phyloP scores from a whole-genome alignment of 2,888 invertebrate species.

The Drosophila prolongata region DNA sequence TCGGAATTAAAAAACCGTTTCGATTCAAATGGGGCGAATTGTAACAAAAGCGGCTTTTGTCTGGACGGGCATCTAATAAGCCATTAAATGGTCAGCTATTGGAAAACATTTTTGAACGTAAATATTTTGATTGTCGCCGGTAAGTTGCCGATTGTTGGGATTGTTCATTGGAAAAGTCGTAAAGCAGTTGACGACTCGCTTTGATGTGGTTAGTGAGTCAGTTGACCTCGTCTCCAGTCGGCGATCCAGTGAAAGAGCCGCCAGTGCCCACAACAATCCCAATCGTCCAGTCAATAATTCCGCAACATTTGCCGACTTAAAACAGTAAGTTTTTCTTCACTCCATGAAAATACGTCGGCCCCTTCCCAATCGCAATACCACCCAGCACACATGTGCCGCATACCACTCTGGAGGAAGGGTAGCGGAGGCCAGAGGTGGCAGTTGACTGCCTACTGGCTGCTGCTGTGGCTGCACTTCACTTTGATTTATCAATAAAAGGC shows the following conservation, averaged over 20 bases:
- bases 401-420: conserved; percentile 7
- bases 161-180: conserved; percentile 56
- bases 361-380: background rate
- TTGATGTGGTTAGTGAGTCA: conserved; percentile 60
- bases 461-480: conserved; percentile 60
- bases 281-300: conserved; percentile 6
- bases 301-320: conserved; percentile 12
- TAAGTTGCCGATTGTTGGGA: conserved; percentile 21
- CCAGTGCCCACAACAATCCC: background rate
- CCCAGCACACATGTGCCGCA: conserved; percentile 48
- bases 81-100: conserved; percentile 63
- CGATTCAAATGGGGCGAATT: conserved; percentile 39
- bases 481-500: conserved; percentile 76
- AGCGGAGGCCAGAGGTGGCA: background rate
- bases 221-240: background rate
- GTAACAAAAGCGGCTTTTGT: conserved; percentile 71
- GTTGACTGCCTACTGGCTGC: conserved; percentile 37
- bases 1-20: conserved; percentile 66
- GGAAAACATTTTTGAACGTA: conserved; percentile 49
- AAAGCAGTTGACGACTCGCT: conserved; percentile 54
- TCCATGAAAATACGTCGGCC: conserved; percentile 11
- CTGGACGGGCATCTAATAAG: conserved; percentile 68
- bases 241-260: conserved; percentile 2
- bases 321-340: background rate
- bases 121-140: conserved; percentile 61